Evolutionary conservation across 1,140 invertebrate genomes (phyloP), one percentile per base, ranked within the genome.

Genomic region (Pachyrhynchus sulphureomaculatus): DNA sequence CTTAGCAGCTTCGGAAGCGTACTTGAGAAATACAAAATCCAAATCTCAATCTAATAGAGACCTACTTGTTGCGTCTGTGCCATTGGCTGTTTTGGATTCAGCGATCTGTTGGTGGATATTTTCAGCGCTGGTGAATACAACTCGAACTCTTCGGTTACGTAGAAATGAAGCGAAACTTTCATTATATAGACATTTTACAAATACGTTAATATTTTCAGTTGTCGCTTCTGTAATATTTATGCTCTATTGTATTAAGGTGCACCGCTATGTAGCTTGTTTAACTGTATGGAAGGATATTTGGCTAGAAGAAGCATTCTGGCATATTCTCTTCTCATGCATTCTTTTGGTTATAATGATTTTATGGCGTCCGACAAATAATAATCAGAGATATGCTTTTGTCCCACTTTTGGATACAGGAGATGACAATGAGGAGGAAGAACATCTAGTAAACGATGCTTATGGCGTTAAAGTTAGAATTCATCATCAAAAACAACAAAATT

Each of bases 291-390:
- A 90, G 72, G 88, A 94, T 75, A 79, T 96, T 51, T 95, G 92
- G 92, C 74, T 96, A 58, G 93, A 97, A 77, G 91, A 94, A 60
- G 94, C 91, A 2, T 96, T 92, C 76, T 97, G 95, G 95, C 93
- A 95, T 76, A 83, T 96, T 17, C 78, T 96, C 15, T 97, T 97
- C 76, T 93, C 90, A 15, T 81, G 89, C 39, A 85, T 97, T 54
- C 80, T 97, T 17, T 76, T 93, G 32, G 91, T 93, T 10, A 96
- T 97, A 62, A 96, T 96, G 90, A 84, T 97, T 61, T 81, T 97
- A 26, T 97, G 93, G 93, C 78, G 94, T 64, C 95, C 95, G 3
- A 93, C 92, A 2, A 92, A 92, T 72, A 97, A 96, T 75, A 96
- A 96, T 79, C 94, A 96, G 78, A 83, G 92, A 72, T 96, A 95